Conservation (phyloP, 2,797 vertebrate species). For the Acipenser oxyrinchus region DNA sequence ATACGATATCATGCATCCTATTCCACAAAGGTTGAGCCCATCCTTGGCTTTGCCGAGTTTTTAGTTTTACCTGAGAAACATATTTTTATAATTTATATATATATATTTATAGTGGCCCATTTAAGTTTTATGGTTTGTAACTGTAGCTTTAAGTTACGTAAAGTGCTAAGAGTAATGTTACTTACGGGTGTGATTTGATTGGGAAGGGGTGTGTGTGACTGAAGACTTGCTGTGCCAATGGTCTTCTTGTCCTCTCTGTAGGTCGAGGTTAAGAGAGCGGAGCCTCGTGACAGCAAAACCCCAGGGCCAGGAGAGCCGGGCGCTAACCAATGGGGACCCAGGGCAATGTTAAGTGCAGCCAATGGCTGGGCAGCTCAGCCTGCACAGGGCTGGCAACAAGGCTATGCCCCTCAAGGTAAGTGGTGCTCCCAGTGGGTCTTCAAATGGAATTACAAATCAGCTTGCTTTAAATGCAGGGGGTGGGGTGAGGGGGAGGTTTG, state of each 20-base stretch:
- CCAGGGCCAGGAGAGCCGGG: constrained; percentile 77
- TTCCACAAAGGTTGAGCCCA: too few species aligned
- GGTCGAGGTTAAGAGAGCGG: constrained; percentile 98
- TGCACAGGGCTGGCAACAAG: constrained; percentile 89
- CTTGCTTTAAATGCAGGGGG: too few species aligned
- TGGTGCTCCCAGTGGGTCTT: constrained; percentile 17
- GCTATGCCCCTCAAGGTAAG: constrained; percentile 94
- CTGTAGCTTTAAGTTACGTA: constrained; percentile 63
- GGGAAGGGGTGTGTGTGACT: constrained; percentile 52
- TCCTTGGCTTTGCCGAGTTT: too few species aligned
- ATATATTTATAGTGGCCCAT: constrained; percentile 53
- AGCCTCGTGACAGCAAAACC: constrained; percentile 94
- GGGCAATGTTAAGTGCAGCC: constrained; percentile 86
- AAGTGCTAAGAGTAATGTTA: constrained; percentile 66
- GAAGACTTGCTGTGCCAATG: constrained; percentile 49
- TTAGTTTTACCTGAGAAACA: constrained; percentile 88
- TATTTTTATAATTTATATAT: constrained; percentile 41
- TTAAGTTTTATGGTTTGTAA: constrained; percentile 64
- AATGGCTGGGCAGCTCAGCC: constrained; percentile 97
- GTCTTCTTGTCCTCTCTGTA: constrained; percentile 73
- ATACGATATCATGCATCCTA: too few species aligned
- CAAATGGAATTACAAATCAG: too few species aligned
- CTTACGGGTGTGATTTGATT: constrained; percentile 65
- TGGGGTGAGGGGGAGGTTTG: too few species aligned
- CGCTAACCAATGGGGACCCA: constrained; percentile 87